Percentiles rank a stretch among this genome's conserved stretches.
These are phyloP conservation scores for Tonatia bakeri DNA, from an alignment of 2,113 vertebrate species.

Conservation along the genomic window DNA sequence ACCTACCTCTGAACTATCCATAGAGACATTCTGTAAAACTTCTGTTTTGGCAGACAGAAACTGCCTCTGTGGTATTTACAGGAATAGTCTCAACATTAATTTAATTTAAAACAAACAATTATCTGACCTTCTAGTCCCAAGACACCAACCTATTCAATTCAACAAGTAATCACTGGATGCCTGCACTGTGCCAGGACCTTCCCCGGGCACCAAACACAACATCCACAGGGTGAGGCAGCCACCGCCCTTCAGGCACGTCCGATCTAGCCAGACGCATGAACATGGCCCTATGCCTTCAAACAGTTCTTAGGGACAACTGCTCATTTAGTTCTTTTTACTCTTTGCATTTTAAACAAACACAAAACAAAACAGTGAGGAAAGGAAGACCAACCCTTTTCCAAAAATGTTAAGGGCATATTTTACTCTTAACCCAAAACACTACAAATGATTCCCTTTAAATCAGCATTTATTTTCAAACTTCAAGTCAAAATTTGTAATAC, in stretches of 20 bases:
- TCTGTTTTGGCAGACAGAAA: neutral
- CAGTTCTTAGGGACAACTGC: neutral
- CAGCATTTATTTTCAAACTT: neutral
- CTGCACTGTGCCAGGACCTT: neutral
- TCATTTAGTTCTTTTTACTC: neutral
- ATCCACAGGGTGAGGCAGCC: neutral
- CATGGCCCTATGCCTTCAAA: neutral
- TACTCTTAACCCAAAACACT: constrained; percentile 2
- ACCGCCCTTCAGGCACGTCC: neutral
- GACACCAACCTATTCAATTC: neutral
- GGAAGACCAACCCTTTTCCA: neutral
- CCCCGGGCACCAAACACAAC: neutral
- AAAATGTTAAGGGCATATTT: constrained; percentile 1
- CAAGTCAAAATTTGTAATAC: neutral
- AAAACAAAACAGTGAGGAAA: neutral
- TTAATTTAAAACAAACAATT: constrained; percentile 34
- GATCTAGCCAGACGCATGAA: neutral
- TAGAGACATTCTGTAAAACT: neutral
- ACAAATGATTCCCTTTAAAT: constrained; percentile 6
- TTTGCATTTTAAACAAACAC: neutral
- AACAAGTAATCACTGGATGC: neutral
- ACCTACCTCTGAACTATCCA: neutral
- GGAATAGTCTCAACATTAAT: neutral
- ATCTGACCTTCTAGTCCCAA: neutral
- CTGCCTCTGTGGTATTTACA: neutral